A percentile compares a stretch with the other conserved stretches of the same genome.
Evolutionary conservation across 2,888 invertebrate species (phyloP).

Genomic region (Lepas anatifera): DNA sequence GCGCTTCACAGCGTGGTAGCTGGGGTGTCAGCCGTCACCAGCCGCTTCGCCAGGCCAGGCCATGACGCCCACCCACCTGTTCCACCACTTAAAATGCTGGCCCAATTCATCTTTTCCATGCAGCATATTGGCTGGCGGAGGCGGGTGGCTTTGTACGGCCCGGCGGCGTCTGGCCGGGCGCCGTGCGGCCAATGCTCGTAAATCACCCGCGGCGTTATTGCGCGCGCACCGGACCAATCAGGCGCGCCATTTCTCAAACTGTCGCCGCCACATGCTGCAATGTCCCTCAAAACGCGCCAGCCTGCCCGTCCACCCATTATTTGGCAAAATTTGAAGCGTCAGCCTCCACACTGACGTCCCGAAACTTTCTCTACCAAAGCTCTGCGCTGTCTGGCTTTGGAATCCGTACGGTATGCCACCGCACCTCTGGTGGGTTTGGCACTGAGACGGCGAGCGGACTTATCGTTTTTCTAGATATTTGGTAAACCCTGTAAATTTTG

Average conservation of each 20-base stretch:
- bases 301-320: no score
- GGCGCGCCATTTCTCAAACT: conserved; percentile 7
- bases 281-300: conserved; percentile 12
- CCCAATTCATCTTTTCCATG: conserved; percentile 11
- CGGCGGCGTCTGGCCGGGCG: neutral
- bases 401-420: no score
- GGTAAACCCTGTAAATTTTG: no score
- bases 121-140: neutral
- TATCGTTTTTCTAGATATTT: no score
- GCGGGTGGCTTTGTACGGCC: neutral
- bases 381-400: no score
- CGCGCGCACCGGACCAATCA: neutral
- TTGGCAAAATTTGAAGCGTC: neutral
- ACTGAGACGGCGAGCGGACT: no score
- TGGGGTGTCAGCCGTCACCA: no score
- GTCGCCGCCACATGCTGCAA: conserved; percentile 10
- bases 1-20: no score
- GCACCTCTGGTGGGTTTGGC: no score
- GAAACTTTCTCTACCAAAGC: no score
- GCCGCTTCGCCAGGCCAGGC: no score
- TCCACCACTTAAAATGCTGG: neutral
- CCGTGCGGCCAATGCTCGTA: neutral
- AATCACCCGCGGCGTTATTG: neutral
- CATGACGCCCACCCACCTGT: neutral
- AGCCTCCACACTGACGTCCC: no score